Evolutionary conservation across 2,888 invertebrate genomes (phyloP).

Genomic region (Cryptocephalus moraei): DNA sequence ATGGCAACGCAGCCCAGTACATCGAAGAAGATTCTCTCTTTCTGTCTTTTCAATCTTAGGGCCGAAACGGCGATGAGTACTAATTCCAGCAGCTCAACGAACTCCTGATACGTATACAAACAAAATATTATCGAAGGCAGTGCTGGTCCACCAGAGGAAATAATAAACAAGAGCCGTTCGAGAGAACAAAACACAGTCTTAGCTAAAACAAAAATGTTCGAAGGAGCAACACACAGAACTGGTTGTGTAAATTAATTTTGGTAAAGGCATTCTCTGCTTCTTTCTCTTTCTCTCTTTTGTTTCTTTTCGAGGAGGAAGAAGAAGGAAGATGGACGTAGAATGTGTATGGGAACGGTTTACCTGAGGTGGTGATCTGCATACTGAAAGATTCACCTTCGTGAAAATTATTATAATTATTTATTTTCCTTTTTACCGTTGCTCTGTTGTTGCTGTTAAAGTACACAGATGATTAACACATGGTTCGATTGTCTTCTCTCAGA

Average conservation of each 20-base stretch:
- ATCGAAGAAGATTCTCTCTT: background rate
- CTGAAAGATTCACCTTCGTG: slow-evolving; percentile 18
- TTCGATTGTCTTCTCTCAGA: too few species aligned
- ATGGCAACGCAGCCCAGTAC: background rate
- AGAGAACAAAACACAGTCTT: slow-evolving; percentile 35
- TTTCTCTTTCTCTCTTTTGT: too few species aligned
- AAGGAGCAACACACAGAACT: slow-evolving; percentile 27
- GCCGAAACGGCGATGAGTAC: slow-evolving; percentile 16
- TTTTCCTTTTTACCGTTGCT: too few species aligned
- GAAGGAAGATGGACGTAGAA: background rate
- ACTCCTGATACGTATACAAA: slow-evolving; percentile 7
- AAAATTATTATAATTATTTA: slow-evolving; percentile 31
- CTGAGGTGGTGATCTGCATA: background rate
- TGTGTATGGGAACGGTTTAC: background rate
- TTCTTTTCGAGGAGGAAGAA: too few species aligned
- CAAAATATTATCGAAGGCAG: background rate
- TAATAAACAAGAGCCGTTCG: slow-evolving; percentile 38
- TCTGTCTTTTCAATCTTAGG: slow-evolving; percentile 3
- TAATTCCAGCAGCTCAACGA: slow-evolving; percentile 18
- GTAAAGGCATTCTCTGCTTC: slow-evolving; percentile 16
- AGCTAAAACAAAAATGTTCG: slow-evolving; percentile 34
- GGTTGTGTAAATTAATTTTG: slow-evolving; percentile 40
- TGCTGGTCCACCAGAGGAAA: slow-evolving; percentile 28
- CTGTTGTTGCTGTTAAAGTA: too few species aligned
- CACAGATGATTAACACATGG: too few species aligned